phyloP scores from a whole-genome alignment of 2,888 invertebrate genomes.

The Baronia brevicornis region DNA sequence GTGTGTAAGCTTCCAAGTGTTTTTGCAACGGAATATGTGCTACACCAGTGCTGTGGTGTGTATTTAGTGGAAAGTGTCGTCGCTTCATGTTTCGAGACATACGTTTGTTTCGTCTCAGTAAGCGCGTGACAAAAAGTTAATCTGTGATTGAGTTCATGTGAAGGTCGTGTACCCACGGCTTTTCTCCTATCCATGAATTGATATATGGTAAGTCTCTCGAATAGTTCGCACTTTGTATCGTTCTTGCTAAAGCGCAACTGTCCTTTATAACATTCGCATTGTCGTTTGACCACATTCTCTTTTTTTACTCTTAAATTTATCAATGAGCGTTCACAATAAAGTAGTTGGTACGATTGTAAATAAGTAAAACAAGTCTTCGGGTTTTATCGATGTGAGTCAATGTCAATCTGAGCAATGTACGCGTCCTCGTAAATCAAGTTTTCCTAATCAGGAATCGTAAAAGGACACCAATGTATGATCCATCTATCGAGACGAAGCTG shows the following conservation, averaged over 20 bases:
- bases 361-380: conserved; percentile 6
- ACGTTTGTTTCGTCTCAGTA: conserved; percentile 53
- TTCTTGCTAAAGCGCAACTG: no score
- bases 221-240: no score
- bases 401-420: conserved; percentile 10
- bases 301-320: no score
- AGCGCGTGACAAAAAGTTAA: conserved; percentile 56
- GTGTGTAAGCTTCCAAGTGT: conserved; percentile 58
- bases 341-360: conserved; percentile 6
- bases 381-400: conserved; percentile 13
- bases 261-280: conserved; percentile 1
- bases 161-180: conserved; percentile 33
- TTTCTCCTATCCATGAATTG: conserved; percentile 34
- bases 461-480: conserved; percentile 8
- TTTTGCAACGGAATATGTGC: conserved; percentile 54
- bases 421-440: conserved; percentile 10
- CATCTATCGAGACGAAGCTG: conserved; percentile 5
- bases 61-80: conserved; percentile 62
- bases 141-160: conserved; percentile 58
- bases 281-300: conserved; percentile 2
- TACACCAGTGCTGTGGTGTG: conserved; percentile 59
- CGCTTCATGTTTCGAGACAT: conserved; percentile 41
- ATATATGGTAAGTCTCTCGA: conserved; percentile 64
- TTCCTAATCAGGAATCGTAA: conserved; percentile 15
- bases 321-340: conserved; percentile 1